Conservation (phyloP, 2,888 invertebrate genomes). For the Epirrita christyi region DNA sequence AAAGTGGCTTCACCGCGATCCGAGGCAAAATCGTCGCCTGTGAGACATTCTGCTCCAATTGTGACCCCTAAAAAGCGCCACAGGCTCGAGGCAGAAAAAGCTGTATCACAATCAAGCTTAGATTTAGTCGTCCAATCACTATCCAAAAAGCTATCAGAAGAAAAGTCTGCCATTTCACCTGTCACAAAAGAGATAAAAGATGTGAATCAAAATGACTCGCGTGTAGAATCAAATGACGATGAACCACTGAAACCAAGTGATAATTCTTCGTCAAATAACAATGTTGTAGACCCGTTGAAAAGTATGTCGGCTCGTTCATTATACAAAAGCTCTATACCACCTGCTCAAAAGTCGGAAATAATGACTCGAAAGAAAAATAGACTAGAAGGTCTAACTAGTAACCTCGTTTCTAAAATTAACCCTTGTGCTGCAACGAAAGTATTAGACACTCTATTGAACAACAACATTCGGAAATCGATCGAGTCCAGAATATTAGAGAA, state of each 20-base stretch:
- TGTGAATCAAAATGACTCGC: slow-evolving; percentile 62
- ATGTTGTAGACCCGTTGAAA: slow-evolving; percentile 69
- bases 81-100: slow-evolving; percentile 86
- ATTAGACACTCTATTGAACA: slow-evolving; percentile 77
- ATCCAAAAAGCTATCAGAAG: slow-evolving; percentile 77
- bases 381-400: slow-evolving; percentile 85
- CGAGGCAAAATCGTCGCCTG: slow-evolving; percentile 67
- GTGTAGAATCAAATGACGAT: slow-evolving; percentile 52
- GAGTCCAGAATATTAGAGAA: slow-evolving; percentile 79
- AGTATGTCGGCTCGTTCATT: slow-evolving; percentile 79
- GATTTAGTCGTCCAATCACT: slow-evolving; percentile 79
- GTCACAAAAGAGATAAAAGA: slow-evolving; percentile 62
- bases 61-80: slow-evolving; percentile 91
- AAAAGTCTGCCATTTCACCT: slow-evolving; percentile 53
- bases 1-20: slow-evolving; percentile 69
- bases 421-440: slow-evolving; percentile 82
- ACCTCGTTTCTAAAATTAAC: slow-evolving; percentile 86
- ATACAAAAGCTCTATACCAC: slow-evolving; percentile 77
- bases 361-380: slow-evolving; percentile 87
- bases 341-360: slow-evolving; percentile 82
- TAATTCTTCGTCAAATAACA: slow-evolving; percentile 48
- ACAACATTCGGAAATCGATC: slow-evolving; percentile 79
- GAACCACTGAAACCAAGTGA: slow-evolving; percentile 43
- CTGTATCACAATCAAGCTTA: slow-evolving; percentile 65
- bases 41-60: slow-evolving; percentile 73